A percentile compares a stretch with the other conserved stretches of the same genome.
phyloP scores from a whole-genome alignment of 1,140 invertebrate species.

The Trinorchestia longiramus region DNA sequence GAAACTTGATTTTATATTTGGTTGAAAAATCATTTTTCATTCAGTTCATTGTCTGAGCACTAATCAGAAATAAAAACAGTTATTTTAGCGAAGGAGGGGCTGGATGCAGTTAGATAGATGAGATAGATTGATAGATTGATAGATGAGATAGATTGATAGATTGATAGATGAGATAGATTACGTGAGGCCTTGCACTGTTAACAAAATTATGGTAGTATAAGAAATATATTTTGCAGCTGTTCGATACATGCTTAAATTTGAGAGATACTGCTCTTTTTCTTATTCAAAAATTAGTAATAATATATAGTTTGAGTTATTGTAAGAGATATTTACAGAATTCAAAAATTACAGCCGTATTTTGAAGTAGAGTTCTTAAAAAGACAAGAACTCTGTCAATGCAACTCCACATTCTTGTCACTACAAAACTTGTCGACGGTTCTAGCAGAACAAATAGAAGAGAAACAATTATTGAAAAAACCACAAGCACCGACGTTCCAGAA shows the following conservation, averaged over 20 bases:
- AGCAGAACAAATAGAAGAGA: not conserved
- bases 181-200: too few species aligned
- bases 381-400: not conserved
- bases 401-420: not conserved
- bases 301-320: not conserved
- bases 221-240: not conserved
- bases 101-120: too few species aligned
- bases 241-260: not conserved
- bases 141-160: too few species aligned
- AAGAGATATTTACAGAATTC: not conserved
- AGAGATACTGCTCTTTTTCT: not conserved
- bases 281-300: not conserved
- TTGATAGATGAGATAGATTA: too few species aligned
- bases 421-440: not conserved
- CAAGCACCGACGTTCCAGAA: not conserved
- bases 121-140: too few species aligned
- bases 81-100: too few species aligned
- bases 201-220: too few species aligned
- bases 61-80: too few species aligned
- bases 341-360: not conserved
- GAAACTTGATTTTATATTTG: too few species aligned
- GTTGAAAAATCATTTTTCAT: too few species aligned
- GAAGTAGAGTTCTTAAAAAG: not conserved
- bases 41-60: too few species aligned
- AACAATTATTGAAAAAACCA: not conserved